Evolutionary conservation across 2,113 vertebrate species (phyloP), one percentile per base, ranked within the genome.

Genomic region (Tringa solitaria): DNA sequence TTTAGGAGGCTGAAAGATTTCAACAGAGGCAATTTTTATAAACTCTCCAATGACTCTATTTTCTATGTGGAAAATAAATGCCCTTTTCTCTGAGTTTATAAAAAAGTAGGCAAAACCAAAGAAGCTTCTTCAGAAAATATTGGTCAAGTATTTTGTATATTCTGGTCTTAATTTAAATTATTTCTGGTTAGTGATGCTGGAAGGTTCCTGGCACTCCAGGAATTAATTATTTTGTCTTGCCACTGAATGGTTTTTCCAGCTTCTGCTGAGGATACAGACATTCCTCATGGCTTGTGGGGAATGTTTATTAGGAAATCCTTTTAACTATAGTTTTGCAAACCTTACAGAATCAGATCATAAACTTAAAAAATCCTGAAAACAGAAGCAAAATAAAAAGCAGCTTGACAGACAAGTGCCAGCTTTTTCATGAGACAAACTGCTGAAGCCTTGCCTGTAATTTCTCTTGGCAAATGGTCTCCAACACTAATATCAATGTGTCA

Each of bases 401-500:
- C 72, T 90, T 89, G 90, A 90, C 68, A 91, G 78, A 86, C 89
- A 94, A 90, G 37, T 86, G 69, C 82, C 96, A 91, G 67, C 23
- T 91, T 96, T 93, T 90, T 72, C 28, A 37, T 79, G 59, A 94
- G 50, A 84, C 37, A 90, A 83, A 93, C 51, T 94, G 91, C 91
- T 96, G 92, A 96, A 97, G 63, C 50, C 68, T 95, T 85, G 63
- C 68, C 89, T 96, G 72, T 89, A 84, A 91, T 89, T 96, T 91
- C 43, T 96, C 54, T 89, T 97, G 95, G 94, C 95, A 96, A 95
- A 93, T 96, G 81, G 63, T 86, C 77, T 92, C 35, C 68, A 95
- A 12, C 45, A 65, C 48, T 92, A 92, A 93, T 92, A 94, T 72
- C 87, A 80, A 89, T 69, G 87, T 90, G 93, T 95, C 70, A 65